Evolutionary conservation across 1,140 invertebrate species (phyloP).

Genomic region (Lepidurus apus): DNA sequence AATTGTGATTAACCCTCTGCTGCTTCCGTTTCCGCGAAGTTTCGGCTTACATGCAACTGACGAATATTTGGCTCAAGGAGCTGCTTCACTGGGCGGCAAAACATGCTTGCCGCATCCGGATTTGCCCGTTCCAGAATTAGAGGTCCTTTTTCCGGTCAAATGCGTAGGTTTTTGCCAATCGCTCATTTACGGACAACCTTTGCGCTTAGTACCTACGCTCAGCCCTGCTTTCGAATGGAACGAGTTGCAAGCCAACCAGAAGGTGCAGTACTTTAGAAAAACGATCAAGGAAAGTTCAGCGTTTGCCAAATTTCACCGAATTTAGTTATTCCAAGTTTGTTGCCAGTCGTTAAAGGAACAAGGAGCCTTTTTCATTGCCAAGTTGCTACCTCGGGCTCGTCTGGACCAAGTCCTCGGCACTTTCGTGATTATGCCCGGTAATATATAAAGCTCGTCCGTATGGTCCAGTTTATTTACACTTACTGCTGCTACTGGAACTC

Average conservation of each 20-base stretch:
- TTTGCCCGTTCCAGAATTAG: neutral
- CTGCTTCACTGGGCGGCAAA: neutral
- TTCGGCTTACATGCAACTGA: neutral
- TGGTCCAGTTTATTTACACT: neutral
- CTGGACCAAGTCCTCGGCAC: neutral
- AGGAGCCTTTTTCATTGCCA: neutral
- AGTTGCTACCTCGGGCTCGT: slow-evolving; percentile 1
- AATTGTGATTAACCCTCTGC: neutral
- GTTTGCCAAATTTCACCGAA: neutral
- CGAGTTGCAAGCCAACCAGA: neutral
- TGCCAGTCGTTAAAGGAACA: neutral
- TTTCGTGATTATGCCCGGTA: neutral
- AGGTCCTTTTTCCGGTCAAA: neutral
- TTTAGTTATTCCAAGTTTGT: neutral
- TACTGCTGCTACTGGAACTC: too few relatives aligned
- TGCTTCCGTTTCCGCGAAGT: neutral
- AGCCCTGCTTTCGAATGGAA: neutral
- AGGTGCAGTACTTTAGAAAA: neutral
- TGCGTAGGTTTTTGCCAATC: neutral
- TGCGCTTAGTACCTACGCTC: neutral
- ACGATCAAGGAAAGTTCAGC: neutral
- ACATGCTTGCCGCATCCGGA: neutral
- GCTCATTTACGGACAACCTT: neutral
- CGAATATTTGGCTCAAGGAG: neutral
- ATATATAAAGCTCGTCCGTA: neutral